Evolutionary conservation across 2,113 vertebrate species (phyloP).

Genomic region (Conger conger): DNA sequence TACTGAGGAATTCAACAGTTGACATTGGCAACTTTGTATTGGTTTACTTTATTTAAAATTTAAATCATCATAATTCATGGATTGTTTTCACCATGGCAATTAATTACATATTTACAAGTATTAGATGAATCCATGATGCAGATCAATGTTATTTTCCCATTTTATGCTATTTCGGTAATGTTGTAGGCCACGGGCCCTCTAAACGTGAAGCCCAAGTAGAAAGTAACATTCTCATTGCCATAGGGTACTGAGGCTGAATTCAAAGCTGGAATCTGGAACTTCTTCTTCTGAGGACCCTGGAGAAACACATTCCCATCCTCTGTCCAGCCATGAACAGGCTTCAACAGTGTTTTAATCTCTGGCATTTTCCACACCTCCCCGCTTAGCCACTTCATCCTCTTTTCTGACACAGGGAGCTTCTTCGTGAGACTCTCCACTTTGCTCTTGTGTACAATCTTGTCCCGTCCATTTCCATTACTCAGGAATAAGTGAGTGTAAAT

Average conservation of each 20-base stretch:
- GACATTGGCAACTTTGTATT: conserved; percentile 51
- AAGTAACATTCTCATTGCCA: conserved; percentile 60
- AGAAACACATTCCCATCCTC: conserved; percentile 53
- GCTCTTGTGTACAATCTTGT: conserved; percentile 59
- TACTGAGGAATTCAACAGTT: conserved; percentile 57
- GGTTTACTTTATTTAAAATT: too few relatives aligned
- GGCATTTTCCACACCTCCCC: conserved; percentile 50
- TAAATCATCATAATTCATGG: too few relatives aligned
- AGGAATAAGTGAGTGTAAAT: conserved; percentile 63
- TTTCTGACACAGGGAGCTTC: conserved; percentile 49
- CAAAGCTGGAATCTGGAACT: conserved; percentile 53
- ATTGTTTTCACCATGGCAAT: too few relatives aligned
- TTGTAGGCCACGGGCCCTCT: conserved; percentile 53
- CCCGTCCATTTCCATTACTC: conserved; percentile 56
- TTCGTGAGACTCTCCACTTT: conserved; percentile 62
- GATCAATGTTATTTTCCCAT: background rate
- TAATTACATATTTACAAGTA: too few relatives aligned
- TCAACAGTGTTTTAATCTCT: conserved; percentile 31
- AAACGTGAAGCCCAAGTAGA: conserved; percentile 28
- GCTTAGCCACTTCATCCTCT: conserved; percentile 55
- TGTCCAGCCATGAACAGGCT: conserved; percentile 60
- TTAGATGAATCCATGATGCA: too few relatives aligned
- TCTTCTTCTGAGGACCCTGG: conserved; percentile 27
- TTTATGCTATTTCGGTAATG: background rate
- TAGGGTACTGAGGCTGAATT: conserved; percentile 54